phyloP scores from a whole-genome alignment of 1,140 invertebrate species.

The Drosophila azteca region DNA sequence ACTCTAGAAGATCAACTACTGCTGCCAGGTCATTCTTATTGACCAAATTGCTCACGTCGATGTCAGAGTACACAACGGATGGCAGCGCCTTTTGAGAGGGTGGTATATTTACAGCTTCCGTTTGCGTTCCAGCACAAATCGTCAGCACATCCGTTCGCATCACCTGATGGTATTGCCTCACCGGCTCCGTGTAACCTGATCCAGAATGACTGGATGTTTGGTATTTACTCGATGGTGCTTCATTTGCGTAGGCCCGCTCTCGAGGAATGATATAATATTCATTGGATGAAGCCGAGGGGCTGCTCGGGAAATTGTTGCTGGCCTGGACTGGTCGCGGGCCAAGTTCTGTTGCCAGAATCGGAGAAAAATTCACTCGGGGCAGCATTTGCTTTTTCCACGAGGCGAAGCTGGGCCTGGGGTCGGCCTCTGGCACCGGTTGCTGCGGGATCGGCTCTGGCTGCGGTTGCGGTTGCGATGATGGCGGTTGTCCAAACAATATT shows the following conservation, averaged over 20 bases:
- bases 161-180: slow-evolving; percentile 17
- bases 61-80: slow-evolving; percentile 29
- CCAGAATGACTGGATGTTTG: slow-evolving; percentile 3
- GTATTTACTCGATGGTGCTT: slow-evolving; percentile 2
- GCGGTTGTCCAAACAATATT: slow-evolving; percentile 67
- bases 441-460: slow-evolving; percentile 22
- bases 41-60: slow-evolving; percentile 42
- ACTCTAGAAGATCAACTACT: slow-evolving; percentile 43
- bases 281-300: slow-evolving; percentile 23
- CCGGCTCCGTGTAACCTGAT: slow-evolving; percentile 26
- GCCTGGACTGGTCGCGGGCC: slow-evolving; percentile 35
- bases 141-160: slow-evolving; percentile 66
- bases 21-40: slow-evolving; percentile 47
- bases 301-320: slow-evolving; percentile 4
- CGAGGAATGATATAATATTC: slow-evolving; percentile 54
- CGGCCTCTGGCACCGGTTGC: slow-evolving; percentile 1
- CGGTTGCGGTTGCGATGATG: slow-evolving; percentile 21
- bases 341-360: slow-evolving; percentile 56
- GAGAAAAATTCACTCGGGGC: slow-evolving; percentile 69
- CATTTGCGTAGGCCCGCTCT: slow-evolving; percentile 20
- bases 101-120: slow-evolving; percentile 36
- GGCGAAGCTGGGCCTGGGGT: slow-evolving; percentile 42
- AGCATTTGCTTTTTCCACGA: slow-evolving; percentile 79
- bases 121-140: slow-evolving; percentile 78
- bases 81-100: slow-evolving; percentile 3